A percentile compares a stretch with the other conserved stretches of the same genome.
phyloP scores from a whole-genome alignment of 1,140 invertebrate genomes.

The Drosophila teissieri region DNA sequence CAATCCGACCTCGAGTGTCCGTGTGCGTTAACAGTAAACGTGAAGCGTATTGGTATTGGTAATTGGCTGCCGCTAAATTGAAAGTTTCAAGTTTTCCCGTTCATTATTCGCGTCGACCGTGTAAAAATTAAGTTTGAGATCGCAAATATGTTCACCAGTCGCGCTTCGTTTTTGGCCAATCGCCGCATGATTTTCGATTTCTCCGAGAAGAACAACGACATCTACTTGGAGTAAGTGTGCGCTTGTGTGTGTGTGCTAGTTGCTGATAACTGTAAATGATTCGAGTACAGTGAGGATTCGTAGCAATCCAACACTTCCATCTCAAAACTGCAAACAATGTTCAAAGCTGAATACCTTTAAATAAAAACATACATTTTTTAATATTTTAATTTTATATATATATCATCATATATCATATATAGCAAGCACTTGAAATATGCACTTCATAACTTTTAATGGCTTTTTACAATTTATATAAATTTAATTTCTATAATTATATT shows the following conservation, averaged over 20 bases:
- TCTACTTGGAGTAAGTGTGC: conserved; percentile 71
- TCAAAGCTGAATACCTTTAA: no score
- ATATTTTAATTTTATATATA: no score
- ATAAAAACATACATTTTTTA: no score
- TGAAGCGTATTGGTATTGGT: conserved; percentile 42
- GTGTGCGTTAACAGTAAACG: conserved; percentile 58
- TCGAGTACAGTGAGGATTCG: conserved; percentile 11
- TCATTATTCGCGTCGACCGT: conserved; percentile 62
- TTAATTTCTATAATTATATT: not conserved
- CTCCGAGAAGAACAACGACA: conserved; percentile 66
- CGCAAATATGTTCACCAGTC: conserved; percentile 68
- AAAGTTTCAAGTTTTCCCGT: conserved; percentile 40
- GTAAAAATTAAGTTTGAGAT: conserved; percentile 45
- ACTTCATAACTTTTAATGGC: no score
- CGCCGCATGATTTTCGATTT: conserved; percentile 83
- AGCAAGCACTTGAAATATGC: no score
- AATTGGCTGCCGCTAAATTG: conserved; percentile 32
- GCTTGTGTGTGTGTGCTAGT: no score
- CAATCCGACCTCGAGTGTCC: conserved; percentile 61
- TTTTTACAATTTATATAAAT: no score
- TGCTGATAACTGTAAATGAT: conserved; percentile 31
- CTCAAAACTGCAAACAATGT: not conserved
- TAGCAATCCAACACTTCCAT: no score
- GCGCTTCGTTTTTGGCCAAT: conserved; percentile 73
- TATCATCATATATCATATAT: no score